Base-by-base conservation (phyloP, 1,140 invertebrate genomes). In the Teleopsis dalmanni region DNA sequence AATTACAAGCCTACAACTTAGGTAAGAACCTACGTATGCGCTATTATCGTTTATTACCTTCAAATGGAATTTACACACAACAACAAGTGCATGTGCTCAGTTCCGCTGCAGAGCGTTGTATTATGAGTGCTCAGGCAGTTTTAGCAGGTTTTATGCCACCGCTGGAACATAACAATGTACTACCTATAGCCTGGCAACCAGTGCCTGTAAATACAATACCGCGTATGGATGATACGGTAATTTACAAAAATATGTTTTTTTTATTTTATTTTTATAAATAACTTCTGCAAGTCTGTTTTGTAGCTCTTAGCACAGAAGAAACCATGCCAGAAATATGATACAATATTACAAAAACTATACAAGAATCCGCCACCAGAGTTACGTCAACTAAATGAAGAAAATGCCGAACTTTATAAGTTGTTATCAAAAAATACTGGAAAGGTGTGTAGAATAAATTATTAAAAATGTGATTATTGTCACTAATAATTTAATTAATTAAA, bases 131-230 rank as follows among this genome's bases (percentile, higher is more conserved):
- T 1, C 80, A 85, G 60, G 76, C 81, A 27, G 76, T 93, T 44
- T 73, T 94, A 19, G 88, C 91, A 7, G 89, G 87, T 19, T 72
- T 95, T 27, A 95, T 82, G 72, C 85, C 84, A 19, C 89, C 91
- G 1, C 65, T 69, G 19, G 71, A 77, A 6, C 71, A 78, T 21
- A 81, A 88, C 59, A 73, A 80, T 49, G 91, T 91, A 79, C 78
- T 88, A 58, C 64, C 75, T 0, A 72, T 95, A 35, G 59, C 71
- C 1, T 96, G 92, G 92, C 87, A 89, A 57, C 92, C 92, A 0
- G 82, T 95, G 57, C 87, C 91, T 2, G 81, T 95, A 13, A 85
- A 90, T 69, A 82, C 84, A 5, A 68, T 81, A 33, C 82, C 86
- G 0, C 77, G 75, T 40, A 53, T 75, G 19, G 56, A 80, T 29